Base-by-base conservation (phyloP, 2,797 vertebrate genomes). In the Notolabrus celidotus region DNA sequence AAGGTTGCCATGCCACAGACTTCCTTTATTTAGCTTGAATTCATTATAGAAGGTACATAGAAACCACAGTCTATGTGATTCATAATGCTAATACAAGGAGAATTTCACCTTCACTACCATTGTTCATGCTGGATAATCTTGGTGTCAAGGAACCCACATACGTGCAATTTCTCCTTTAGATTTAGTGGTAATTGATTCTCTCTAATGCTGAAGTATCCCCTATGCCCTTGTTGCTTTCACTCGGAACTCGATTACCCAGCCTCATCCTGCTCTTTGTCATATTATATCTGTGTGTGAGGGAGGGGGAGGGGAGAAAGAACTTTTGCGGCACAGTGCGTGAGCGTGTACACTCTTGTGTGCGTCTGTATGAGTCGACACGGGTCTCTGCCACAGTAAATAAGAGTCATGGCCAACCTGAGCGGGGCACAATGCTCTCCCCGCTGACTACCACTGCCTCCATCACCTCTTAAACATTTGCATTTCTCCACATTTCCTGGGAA, bases 371-470 rank as follows among this genome's bases (percentile, higher is more conserved):
- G 83, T 76, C 71, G 79, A 88, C 79, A 85, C 67, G 59, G 84
- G 86, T 90, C 87, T 86, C 82, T 91, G 90, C 89, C 89, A 93
- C 74, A 69, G 80, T 92, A 91, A 92, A 94, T 93, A 93, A 92
- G 88, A 92, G 91, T 92, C 92, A 89, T 68, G 83, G 90, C 88
- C 90, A 87, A 92, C 86, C 85, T 91, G 92, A 90, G 87, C 73
- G 27, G 83, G 80, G 84, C 84, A 87, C 90, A 89, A 85, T 89
- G 88, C 86, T 80, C 86, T 91, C 90, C 88, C 89, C 16, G 79
- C 76, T 90, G 91, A 91, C 90, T 71, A 22, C 71, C 80, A 63
- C 83, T 63, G 79, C 84, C 85, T 81, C 79, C 85, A 51, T 79
- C 63, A 65, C 80, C 89, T 86, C 83, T 83, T 77, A 90, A 88